Evolutionary conservation across 2,113 vertebrate genomes (phyloP), one percentile per base, ranked within the genome.

Genomic region (Dipodomys spectabilis): DNA sequence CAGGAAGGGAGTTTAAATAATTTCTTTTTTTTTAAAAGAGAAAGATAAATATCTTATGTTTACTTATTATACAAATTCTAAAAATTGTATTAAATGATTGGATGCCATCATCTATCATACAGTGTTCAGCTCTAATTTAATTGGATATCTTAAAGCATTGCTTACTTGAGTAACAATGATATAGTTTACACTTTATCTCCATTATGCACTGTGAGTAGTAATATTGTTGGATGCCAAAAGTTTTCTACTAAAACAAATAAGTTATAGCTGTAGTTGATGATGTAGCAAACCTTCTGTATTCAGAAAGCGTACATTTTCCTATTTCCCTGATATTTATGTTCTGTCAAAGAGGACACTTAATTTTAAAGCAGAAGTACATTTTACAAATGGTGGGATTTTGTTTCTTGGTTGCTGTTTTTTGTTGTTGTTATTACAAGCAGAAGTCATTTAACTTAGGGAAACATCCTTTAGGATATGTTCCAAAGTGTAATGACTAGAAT

Each of bases 401-500:
- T 45, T 80, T 81, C 16, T 30, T 39, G 35, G 35, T 39, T 39
- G n/a, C n/a, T n/a, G 0, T 92, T 78, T 87, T 16, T 81, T 53
- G 35, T 39, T 39, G 35, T 39, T 19, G n/a, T 19, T 94, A 60
- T 78, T 93, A 72, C 19, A 92, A 95, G 28, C n/a, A 4, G 0
- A 12, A 90, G 27, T 30, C 8, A 15, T 20, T 65, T 87, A 77
- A 89, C n/a, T 83, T 86, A 81, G 35, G 72, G 25, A 90, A 90
- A 68, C 27, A 73, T 45, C 27, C 78, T 94, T 85, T 20, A 69
- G n/a, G 39, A 30, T 81, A 44, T 73, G 20, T 82, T 79, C 3
- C 78, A 35, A 74, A 60, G 57, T 74, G 8, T 74, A 92, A 93
- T 32, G 80, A 65, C 22, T 73, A 44, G 64, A 87, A 87, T 93